Conservation (phyloP, 2,797 vertebrate species). For the Dryobates pubescens region DNA sequence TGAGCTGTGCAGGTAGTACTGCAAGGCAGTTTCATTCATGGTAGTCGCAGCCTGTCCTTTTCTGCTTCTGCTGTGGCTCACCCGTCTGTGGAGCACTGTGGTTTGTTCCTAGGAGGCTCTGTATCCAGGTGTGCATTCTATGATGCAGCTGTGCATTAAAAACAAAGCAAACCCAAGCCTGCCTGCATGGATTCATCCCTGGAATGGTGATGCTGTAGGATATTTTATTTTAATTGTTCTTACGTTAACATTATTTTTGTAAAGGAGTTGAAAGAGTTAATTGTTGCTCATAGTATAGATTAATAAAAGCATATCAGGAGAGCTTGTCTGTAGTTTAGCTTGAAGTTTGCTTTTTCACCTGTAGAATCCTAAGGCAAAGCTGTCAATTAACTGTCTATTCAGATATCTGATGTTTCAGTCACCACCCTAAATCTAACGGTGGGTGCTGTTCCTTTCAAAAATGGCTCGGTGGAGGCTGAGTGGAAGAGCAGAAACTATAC, state of each 20-base stretch:
- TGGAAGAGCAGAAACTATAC: not conserved
- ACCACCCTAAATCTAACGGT: not conserved
- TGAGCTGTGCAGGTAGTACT: not conserved
- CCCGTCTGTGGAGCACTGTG: not conserved
- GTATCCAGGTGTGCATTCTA: not conserved
- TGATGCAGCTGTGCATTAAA: not conserved
- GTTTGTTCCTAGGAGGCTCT: not conserved
- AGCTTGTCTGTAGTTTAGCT: not conserved
- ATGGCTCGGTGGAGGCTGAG: not conserved
- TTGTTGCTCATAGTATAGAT: not conserved
- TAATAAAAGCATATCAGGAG: not conserved
- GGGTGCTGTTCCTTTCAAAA: not conserved
- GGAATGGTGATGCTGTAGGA: not conserved
- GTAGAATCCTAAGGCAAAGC: not conserved
- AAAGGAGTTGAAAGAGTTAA: not conserved
- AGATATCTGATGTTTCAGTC: not conserved
- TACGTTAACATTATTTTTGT: not conserved
- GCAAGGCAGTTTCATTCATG: not conserved
- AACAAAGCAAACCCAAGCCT: not conserved
- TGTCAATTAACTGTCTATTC: not conserved
- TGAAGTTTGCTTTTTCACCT: not conserved
- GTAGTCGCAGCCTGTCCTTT: not conserved
- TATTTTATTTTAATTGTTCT: not conserved
- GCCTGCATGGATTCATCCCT: not conserved
- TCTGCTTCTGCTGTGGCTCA: not conserved